phyloP scores from a whole-genome alignment of 2,888 invertebrate species.

The Apamea sordens region DNA sequence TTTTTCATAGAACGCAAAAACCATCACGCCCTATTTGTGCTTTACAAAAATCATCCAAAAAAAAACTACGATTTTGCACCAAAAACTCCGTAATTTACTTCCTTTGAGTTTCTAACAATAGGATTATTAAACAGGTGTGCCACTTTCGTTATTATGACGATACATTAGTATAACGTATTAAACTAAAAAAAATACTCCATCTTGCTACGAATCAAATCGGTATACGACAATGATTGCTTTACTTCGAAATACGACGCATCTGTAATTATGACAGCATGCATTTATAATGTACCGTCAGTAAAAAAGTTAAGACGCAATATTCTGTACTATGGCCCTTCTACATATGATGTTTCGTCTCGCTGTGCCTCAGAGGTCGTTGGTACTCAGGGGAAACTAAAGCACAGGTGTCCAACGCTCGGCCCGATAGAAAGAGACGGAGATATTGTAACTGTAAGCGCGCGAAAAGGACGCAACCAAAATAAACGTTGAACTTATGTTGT shows the following conservation, averaged over 20 bases:
- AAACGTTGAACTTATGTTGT: slow-evolving; percentile 90
- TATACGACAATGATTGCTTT: slow-evolving; percentile 89
- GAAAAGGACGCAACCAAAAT: slow-evolving; percentile 88
- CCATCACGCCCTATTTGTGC: slow-evolving; percentile 48
- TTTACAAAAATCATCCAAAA: slow-evolving; percentile 58
- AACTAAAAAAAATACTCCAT: slow-evolving; percentile 82
- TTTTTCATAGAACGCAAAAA: slow-evolving; percentile 51
- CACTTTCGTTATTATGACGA: slow-evolving; percentile 86
- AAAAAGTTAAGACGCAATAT: slow-evolving; percentile 72
- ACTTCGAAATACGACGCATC: slow-evolving; percentile 86
- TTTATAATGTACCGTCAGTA: slow-evolving; percentile 71
- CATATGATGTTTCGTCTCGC: slow-evolving; percentile 79
- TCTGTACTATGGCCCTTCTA: slow-evolving; percentile 64
- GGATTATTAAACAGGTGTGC: slow-evolving; percentile 88
- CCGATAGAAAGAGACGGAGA: slow-evolving; percentile 78
- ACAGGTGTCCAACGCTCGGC: slow-evolving; percentile 90
- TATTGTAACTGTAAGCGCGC: slow-evolving; percentile 70
- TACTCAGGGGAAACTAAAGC: slow-evolving; percentile 90
- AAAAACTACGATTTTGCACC: slow-evolving; percentile 73
- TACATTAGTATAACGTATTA: slow-evolving; percentile 88
- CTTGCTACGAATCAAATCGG: slow-evolving; percentile 89
- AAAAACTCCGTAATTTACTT: slow-evolving; percentile 79
- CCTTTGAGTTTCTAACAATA: slow-evolving; percentile 81
- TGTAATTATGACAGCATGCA: slow-evolving; percentile 75
- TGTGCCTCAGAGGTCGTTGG: slow-evolving; percentile 88